Conservation (phyloP, 2,888 invertebrate genomes). For the Exocentrus adspersus region DNA sequence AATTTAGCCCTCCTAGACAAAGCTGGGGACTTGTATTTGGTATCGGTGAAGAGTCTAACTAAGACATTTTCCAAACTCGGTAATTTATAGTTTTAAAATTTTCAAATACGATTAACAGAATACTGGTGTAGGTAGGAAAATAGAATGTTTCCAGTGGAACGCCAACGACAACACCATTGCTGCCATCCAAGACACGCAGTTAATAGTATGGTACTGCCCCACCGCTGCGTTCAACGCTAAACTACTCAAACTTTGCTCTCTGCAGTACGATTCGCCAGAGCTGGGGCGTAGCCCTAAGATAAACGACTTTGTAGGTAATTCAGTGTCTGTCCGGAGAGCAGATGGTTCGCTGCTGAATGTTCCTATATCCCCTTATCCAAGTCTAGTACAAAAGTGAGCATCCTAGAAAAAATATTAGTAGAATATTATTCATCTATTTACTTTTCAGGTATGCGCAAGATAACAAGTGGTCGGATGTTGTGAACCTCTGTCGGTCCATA, state of each 20-base stretch:
- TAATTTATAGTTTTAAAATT: constrained; percentile 59
- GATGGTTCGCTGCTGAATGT: constrained; percentile 88
- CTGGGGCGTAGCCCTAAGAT: constrained; percentile 88
- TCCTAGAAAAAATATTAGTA: too few species aligned
- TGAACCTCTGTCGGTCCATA: constrained; percentile 58
- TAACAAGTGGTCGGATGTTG: constrained; percentile 74
- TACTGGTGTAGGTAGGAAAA: constrained; percentile 66
- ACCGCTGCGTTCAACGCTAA: constrained; percentile 78
- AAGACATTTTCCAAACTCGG: constrained; percentile 80
- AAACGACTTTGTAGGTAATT: constrained; percentile 83
- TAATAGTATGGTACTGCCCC: constrained; percentile 87
- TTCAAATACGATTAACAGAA: background rate
- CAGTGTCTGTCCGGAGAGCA: constrained; percentile 84
- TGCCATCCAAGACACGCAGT: constrained; percentile 79
- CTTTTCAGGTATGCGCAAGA: constrained; percentile 72
- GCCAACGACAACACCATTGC: constrained; percentile 81
- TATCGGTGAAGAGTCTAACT: constrained; percentile 74
- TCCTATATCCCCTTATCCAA: constrained; percentile 77
- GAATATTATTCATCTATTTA: too few species aligned
- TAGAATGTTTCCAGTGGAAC: constrained; percentile 73
- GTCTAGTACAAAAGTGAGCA: constrained; percentile 64
- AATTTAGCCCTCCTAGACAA: constrained; percentile 89
- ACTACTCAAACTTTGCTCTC: constrained; percentile 71
- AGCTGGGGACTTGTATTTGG: constrained; percentile 87
- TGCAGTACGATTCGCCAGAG: constrained; percentile 71